Percentiles rank a stretch among this genome's conserved stretches.
Conservation (phyloP, 2,888 invertebrate species). For the Cenopis cana region DNA sequence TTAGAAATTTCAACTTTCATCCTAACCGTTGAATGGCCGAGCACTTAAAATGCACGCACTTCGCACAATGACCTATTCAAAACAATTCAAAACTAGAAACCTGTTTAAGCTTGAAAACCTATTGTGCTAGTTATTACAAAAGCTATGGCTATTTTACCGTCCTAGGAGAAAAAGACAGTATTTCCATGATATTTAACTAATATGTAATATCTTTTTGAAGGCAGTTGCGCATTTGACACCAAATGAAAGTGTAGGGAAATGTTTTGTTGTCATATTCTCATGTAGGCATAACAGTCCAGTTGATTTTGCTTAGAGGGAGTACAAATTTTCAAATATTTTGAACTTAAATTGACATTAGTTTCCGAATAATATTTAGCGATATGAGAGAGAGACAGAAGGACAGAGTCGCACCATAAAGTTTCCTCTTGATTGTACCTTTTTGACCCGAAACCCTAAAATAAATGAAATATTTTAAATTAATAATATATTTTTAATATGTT, state of each 20-base stretch:
- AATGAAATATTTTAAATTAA: too few species aligned
- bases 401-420: too few species aligned
- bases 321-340: too few species aligned
- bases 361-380: too few species aligned
- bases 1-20: slow-evolving; percentile 29
- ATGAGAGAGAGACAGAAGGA: too few species aligned
- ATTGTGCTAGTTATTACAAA: slow-evolving; percentile 18
- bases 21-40: slow-evolving; percentile 2
- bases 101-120: slow-evolving; percentile 3
- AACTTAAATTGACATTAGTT: too few species aligned
- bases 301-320: not conserved
- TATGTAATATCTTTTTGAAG: not conserved
- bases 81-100: slow-evolving; percentile 22
- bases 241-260: slow-evolving; percentile 23
- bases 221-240: not conserved
- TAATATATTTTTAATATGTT: too few species aligned
- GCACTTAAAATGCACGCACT: slow-evolving; percentile 23
- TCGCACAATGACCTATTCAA: slow-evolving; percentile 33
- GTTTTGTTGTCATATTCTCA: slow-evolving; percentile 20
- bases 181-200: not conserved
- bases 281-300: not conserved
- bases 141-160: not conserved
- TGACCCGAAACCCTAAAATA: too few species aligned
- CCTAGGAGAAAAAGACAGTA: not conserved
- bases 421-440: too few species aligned